Evolutionary conservation across 2,888 invertebrate genomes (phyloP).

Genomic region (Sminthurides aquaticus): DNA sequence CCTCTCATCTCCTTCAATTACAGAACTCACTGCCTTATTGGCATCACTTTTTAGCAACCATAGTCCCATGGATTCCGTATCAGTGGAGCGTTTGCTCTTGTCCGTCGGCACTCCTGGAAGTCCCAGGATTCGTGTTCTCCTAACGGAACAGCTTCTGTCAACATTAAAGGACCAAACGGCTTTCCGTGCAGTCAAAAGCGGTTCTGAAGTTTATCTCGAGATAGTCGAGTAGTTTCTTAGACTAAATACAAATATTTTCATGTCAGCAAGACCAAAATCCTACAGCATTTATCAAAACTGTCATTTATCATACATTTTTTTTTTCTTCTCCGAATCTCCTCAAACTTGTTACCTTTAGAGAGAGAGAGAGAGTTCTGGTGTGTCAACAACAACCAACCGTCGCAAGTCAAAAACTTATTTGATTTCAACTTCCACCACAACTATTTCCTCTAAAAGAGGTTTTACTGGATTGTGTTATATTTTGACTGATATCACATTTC

Average conservation of each 20-base stretch:
- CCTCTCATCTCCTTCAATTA: constrained; percentile 41
- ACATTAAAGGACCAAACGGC: constrained; percentile 43
- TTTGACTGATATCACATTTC: no score
- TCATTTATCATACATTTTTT: no score
- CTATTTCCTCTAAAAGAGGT: no score
- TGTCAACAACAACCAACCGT: no score
- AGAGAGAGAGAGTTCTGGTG: no score
- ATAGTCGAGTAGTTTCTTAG: constrained; percentile 31
- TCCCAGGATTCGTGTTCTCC: constrained; percentile 35
- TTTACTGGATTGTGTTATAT: no score
- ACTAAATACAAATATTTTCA: background rate
- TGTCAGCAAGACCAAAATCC: background rate
- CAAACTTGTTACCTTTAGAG: no score
- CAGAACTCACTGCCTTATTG: constrained; percentile 39
- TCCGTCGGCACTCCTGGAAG: constrained; percentile 37
- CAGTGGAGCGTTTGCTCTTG: constrained; percentile 38
- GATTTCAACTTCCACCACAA: no score
- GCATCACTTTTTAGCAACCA: constrained; percentile 32
- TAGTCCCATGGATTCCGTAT: constrained; percentile 28
- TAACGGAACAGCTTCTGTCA: constrained; percentile 41
- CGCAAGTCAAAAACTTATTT: no score
- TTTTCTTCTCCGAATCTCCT: no score
- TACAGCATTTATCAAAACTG: no score
- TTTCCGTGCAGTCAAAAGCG: constrained; percentile 37
- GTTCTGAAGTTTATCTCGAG: constrained; percentile 38